Evolutionary conservation across 2,888 invertebrate species (phyloP), one percentile per base, ranked within the genome.

Genomic region (Drosophila sordidapex): DNA sequence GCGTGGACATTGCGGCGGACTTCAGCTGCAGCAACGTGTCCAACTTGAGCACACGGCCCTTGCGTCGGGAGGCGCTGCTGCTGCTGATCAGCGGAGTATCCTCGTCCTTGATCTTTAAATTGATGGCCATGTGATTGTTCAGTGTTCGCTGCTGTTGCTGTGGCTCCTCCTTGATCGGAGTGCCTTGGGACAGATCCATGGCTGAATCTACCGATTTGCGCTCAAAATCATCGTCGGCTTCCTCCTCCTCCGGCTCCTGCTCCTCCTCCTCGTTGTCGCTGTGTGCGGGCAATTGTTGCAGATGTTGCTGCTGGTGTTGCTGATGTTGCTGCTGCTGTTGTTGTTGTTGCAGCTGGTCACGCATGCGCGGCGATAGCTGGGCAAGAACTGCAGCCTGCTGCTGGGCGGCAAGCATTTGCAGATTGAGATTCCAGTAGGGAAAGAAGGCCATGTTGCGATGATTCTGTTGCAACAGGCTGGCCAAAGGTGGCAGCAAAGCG

Each of bases 11-110:
- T 0, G 87, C 82, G 5, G 78, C 83, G 1, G 88, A 83, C 25
- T 91, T 90, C 10, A 80, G 36, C 57, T 91, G 91, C 43, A 90
- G 52, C 36, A 87, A 68, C 1, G 88, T 94, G 76, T 98, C 97
- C 61, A 98, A 93, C 86, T 97, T 97, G 85, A 96, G 96, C 0
- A 98, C 97, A 58, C 96, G 96, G 0, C 98, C 98, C 93, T 98
- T 99, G 81, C 98, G 95, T 29, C 98, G 83, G 0, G 86, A 77
- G 91, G 49, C 93, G 31, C 75, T 81, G 38, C 86, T 80, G 63
- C 81, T 84, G 71, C 85, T 88, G 59, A 89, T 88, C 36, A 90
- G 61, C 1, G 93, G 92, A 4, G 92, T 92, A 4, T 91, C 91
- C 2, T 90, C 88, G 4, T 90, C 89, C n/a, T 84, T 90, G 36